Conservation (phyloP, 2,797 vertebrate genomes). For the Alauda arvensis region DNA sequence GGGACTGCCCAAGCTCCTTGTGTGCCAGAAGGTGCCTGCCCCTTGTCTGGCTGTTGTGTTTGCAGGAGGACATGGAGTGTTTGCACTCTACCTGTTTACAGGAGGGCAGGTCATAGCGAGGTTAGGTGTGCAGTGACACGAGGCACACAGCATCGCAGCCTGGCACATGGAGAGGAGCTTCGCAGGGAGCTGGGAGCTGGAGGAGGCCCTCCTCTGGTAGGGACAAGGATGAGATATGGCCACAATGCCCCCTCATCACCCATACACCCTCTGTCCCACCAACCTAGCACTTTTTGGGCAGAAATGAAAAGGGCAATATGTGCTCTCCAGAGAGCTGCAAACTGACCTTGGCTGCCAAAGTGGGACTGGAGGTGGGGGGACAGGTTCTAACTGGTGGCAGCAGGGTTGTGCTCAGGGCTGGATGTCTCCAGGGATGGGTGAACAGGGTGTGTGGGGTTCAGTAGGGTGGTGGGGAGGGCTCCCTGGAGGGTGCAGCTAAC, state of each 20-base stretch:
- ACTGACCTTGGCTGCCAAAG: neutral
- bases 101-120: neutral
- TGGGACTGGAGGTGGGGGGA: neutral
- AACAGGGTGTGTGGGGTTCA: neutral
- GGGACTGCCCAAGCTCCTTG: accelerated
- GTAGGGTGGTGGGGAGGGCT: neutral
- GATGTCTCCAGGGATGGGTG: accelerated
- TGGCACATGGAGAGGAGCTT: neutral
- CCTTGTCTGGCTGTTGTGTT: neutral
- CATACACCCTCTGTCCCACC: accelerated
- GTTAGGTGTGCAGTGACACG: accelerated
- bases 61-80: neutral
- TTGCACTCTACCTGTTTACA: neutral
- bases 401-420: neutral
- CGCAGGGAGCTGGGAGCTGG: neutral
- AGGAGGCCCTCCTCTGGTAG: neutral
- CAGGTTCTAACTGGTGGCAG: neutral
- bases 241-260: neutral
- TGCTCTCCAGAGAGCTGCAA: neutral
- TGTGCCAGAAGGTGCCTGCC: neutral
- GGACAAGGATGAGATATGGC: neutral
- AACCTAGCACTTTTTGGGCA: neutral
- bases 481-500: neutral
- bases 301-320: accelerated
- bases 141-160: neutral